Base-by-base conservation (phyloP, 2,113 vertebrate genomes). In the Equus quagga region DNA sequence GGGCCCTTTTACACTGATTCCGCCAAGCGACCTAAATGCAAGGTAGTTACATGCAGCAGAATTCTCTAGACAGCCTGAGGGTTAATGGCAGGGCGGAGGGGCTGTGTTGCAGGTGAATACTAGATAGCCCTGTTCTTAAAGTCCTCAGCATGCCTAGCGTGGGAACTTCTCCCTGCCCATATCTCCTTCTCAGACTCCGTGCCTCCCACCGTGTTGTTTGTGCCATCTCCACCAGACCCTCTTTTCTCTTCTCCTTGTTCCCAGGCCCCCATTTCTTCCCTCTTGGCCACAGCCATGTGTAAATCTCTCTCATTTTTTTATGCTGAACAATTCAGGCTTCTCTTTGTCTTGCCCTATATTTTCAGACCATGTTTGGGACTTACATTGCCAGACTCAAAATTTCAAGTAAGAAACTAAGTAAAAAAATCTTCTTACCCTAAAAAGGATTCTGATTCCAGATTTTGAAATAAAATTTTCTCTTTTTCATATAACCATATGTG, bases 381-480 rank as follows among this genome's bases (percentile, higher is more conserved):
- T 97, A 89, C 0, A 90, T 70, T 62, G 51, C n/a, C 69, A 83
- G 49, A 78, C 10, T 82, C 67, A 76, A 96, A 62, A 54, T 87
- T 94, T 87, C 15, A 78, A 83, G 54, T 82, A 41, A 87, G 78
- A 93, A 70, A 51, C 14, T 36, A 82, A 62, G 17, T 95, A 46
- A 92, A 79, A 65, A 70, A 64, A 73, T 46, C 2, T 67, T 80
- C 49, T 72, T 79, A 79, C 3, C 36, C 33, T 56, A 78, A 60
- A 75, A 67, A 60, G 12, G 17, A 81, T 90, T 85, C 49, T 54
- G 14, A 3, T 23, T 73, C 26, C n/a, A 72, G 36, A 58, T 84
- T 85, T 89, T 80, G 41, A 85, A 89, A 89, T 60, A 84, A 49
- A 86, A 41, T 54, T n/a, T 89, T 73, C n/a, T 62, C 7, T 89